Conservation (phyloP, 2,797 vertebrate genomes). For the Argentina silus region DNA sequence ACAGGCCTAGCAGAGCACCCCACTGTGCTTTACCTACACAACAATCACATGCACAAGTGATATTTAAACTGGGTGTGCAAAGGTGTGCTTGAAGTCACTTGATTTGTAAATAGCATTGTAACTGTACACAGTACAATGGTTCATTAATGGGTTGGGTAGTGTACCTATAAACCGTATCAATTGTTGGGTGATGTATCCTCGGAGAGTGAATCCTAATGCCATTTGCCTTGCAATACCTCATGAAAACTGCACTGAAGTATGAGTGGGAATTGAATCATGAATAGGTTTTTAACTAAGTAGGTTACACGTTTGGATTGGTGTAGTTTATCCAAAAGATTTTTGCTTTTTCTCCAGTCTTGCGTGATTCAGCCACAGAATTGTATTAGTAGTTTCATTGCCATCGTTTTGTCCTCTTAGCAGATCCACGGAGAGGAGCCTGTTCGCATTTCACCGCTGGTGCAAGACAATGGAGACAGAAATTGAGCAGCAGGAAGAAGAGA, state of each 20-base stretch:
- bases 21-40: too few relatives aligned
- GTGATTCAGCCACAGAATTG: background rate
- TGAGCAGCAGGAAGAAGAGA: constrained; percentile 89
- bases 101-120: too few relatives aligned
- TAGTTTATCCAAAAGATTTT: background rate
- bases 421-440: constrained; percentile 68
- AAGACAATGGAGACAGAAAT: constrained; percentile 95
- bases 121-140: too few relatives aligned
- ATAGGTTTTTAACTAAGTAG: background rate
- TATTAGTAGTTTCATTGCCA: background rate
- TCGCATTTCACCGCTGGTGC: constrained; percentile 68
- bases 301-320: background rate
- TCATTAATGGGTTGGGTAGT: too few relatives aligned
- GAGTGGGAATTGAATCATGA: background rate
- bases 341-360: background rate
- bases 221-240: too few relatives aligned
- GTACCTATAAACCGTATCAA: too few relatives aligned
- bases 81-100: too few relatives aligned
- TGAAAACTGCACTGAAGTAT: background rate
- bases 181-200: too few relatives aligned
- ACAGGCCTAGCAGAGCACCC: too few relatives aligned
- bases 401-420: constrained; percentile 21
- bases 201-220: too few relatives aligned
- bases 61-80: too few relatives aligned
- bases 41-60: too few relatives aligned